These are phyloP conservation scores for Phocides pigmalion DNA, from an alignment of 1,140 invertebrate species.

Conservation along the genomic window DNA sequence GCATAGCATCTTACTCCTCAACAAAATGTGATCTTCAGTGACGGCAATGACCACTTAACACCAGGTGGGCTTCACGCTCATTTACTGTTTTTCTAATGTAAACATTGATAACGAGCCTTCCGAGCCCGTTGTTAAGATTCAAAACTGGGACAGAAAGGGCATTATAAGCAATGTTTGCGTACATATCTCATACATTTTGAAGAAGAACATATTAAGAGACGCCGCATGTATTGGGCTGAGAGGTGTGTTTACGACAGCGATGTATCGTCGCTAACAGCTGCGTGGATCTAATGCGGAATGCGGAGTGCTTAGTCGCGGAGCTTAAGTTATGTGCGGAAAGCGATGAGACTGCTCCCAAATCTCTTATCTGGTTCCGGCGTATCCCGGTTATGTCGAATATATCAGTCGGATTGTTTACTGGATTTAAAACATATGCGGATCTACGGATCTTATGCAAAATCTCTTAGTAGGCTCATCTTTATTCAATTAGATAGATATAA, in stretches of 20 bases:
- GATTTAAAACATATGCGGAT: neutral
- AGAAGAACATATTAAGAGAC: slow-evolving; percentile 4
- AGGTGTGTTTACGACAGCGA: slow-evolving; percentile 20
- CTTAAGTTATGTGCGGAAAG: neutral
- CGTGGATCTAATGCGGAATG: slow-evolving; percentile 19
- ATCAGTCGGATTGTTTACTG: neutral
- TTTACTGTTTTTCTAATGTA: neutral
- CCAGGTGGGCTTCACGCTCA: too few species aligned
- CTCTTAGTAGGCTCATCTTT: neutral
- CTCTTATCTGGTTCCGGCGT: neutral
- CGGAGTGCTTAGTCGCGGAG: slow-evolving; percentile 5
- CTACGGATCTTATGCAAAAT: neutral
- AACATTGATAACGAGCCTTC: neutral
- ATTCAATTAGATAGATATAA: too few species aligned
- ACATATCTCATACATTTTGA: slow-evolving; percentile 5
- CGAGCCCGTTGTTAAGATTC: neutral
- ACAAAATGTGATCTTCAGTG: too few species aligned
- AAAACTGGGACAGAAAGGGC: neutral
- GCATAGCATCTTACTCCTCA: too few species aligned
- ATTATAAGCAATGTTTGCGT: neutral
- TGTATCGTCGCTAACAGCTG: slow-evolving; percentile 14
- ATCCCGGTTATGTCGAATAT: neutral
- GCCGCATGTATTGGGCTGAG: neutral
- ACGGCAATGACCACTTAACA: too few species aligned
- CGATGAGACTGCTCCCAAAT: neutral